Conservation (phyloP, 2,113 vertebrate genomes). For the Shinisaurus crocodilurus region DNA sequence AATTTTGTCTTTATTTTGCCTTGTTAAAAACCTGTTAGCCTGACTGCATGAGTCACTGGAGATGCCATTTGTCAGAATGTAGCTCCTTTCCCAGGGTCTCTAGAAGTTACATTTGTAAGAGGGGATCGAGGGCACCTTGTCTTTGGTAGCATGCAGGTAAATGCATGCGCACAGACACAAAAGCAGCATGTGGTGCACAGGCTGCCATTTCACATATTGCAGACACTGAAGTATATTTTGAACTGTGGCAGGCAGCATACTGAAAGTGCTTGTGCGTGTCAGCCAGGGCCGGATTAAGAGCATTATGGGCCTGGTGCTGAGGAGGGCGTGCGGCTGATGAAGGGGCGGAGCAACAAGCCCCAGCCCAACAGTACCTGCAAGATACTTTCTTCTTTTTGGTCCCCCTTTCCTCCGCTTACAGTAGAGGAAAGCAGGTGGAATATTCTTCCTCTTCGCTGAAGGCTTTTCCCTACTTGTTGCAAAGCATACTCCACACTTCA, state of each 20-base stretch:
- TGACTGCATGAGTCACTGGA: background rate
- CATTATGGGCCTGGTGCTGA: no score
- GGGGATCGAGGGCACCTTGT: background rate
- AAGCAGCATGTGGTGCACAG: background rate
- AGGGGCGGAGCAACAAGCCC: no score
- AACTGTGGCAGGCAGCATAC: background rate
- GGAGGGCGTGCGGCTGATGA: no score
- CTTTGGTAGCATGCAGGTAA: background rate
- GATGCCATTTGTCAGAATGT: background rate
- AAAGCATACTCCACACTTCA: no score
- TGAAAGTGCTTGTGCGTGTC: no score
- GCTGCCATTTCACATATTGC: background rate
- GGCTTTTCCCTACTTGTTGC: no score
- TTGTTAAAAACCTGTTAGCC: background rate
- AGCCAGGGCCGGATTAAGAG: no score
- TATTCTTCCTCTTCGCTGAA: no score
- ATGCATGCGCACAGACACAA: background rate
- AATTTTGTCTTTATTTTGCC: background rate
- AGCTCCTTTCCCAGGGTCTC: background rate
- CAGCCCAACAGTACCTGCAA: no score
- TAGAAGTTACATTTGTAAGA: background rate
- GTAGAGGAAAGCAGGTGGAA: no score
- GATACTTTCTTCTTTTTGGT: no score
- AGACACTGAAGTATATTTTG: background rate
- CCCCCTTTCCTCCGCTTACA: no score